Evolutionary conservation across 2,113 vertebrate genomes (phyloP), one percentile per base, ranked within the genome.

Genomic region (Elachura formosa): DNA sequence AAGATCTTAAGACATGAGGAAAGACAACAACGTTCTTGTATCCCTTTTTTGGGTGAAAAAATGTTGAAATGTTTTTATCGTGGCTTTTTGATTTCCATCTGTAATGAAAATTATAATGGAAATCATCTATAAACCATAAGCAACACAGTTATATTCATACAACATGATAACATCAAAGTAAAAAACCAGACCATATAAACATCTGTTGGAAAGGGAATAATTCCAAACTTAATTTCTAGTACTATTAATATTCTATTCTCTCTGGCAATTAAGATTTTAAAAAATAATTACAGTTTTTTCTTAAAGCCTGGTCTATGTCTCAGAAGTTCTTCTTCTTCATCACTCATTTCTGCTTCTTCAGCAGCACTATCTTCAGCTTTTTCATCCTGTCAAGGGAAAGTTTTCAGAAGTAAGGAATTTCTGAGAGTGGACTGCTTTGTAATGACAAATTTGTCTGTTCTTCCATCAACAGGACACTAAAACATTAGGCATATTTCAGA

Each of bases 251-350:
- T 49, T 26, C 33, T 33, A 16, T 48, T 89, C 34, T 89, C 24
- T 66, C 68, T 75, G 29, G 7, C 40, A 62, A 59, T 34, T 61
- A 56, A 38, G 33, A 66, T 11, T 29, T 19, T 1, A 38, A 11
- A 67, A 67, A 46, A 21, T 22, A 91, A 97, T 97, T 96, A 99
- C 99, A 99, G 98, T 96, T 99, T 99, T 94, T 98, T 98, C 97
- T 97, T 99, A 28, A 72, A 94, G 26, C 78, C 78, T 55, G 82
- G 94, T 4, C 81, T 97, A 3, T 26, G 96, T 11, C 97, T 97
- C 24, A 99, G 97, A 56, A 99, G 93, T 4, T 97, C 97, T 75
- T 98, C 98, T 52, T 98, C 98, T 69, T 99, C 99, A 34, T 98
- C 96, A 3, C 89, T 94, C 1, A 9, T 33, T 63, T 97, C 97